Conservation (phyloP, 2,888 invertebrate species). For the Chironomus tentans region DNA sequence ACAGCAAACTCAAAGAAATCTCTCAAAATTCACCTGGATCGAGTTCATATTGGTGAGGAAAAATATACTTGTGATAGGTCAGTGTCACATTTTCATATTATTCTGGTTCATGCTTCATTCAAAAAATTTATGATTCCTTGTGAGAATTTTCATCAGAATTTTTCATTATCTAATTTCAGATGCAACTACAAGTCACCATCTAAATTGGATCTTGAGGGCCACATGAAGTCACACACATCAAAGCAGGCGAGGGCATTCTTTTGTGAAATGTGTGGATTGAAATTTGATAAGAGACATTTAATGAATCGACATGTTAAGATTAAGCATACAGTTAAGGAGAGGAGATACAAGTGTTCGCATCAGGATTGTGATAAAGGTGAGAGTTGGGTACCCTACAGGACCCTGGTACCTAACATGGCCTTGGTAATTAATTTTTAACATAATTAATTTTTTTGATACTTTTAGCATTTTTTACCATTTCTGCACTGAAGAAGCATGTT, state of each 20-base stretch:
- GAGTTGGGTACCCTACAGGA: no score
- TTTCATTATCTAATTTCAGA: no score
- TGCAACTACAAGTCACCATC: no score
- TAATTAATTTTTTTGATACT: background rate
- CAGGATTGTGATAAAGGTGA: slow-evolving; percentile 7
- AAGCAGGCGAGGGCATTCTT: background rate
- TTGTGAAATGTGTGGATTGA: background rate
- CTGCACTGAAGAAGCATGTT: background rate
- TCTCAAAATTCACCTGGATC: no score
- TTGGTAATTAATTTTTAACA: no score
- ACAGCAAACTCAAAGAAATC: no score
- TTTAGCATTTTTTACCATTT: slow-evolving; percentile 4
- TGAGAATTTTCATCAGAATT: no score
- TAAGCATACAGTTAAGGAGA: slow-evolving; percentile 6
- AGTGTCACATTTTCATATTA: background rate
- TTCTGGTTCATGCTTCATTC: background rate
- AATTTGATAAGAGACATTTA: background rate
- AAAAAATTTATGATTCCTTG: no score
- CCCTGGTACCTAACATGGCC: no score
- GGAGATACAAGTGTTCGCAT: background rate
- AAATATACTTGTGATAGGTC: no score
- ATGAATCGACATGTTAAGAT: slow-evolving; percentile 7
- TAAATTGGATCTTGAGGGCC: background rate
- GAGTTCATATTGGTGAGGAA: no score
- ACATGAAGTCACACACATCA: background rate